Base-by-base conservation (phyloP, 2,113 vertebrate species). In the Romanogobio albipinnatus region DNA sequence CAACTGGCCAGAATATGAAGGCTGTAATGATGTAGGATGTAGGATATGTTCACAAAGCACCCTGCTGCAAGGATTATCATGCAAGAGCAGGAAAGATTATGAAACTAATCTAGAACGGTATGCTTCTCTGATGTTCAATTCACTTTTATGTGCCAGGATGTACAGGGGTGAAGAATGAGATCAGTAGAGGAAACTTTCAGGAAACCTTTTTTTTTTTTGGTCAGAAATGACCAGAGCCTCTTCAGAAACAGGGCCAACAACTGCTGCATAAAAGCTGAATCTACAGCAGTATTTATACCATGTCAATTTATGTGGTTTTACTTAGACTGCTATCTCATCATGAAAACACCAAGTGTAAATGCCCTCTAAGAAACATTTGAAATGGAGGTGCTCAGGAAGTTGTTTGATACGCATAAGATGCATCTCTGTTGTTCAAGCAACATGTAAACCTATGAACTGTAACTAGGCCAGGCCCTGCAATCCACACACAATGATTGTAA, bases 81-180 rank as follows among this genome's bases (percentile, higher is more conserved):
- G 51, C 80, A 90, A 86, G 89, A 92, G 90, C 92, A 94, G 93
- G 92, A 94, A 95, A 94, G 90, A 93, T 91, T 94, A 86, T 93
- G 84, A 87, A 84, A 89, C 89, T 95, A 94, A 95, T 94, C 94
- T 94, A 93, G 89, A 90, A 80, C 56, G 93, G 93, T 93, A 94
- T 93, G 92, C 92, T 90, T 73, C 80, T 78, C 73, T 59, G 81
- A 73, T 84, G 86, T 53, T 90, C 90, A 92, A 92, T 74, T 82
- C 47, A 83, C 78, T 82, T 82, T 82, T 53, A 77, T 92, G 90
- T 91, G 89, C 90, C 82, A 89, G 90, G 90, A 91, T 90, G 90
- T 24, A 73, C 70, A 58, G 59, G 86, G 90, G 58, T 85, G 73
- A 75, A 78, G 82, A 39, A 76, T 83, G 81, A 51, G 58, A 36